A percentile compares a stretch with the other conserved stretches of the same genome.
Conservation (phyloP, 2,888 invertebrate species). For the Therioaphis trifolii region DNA sequence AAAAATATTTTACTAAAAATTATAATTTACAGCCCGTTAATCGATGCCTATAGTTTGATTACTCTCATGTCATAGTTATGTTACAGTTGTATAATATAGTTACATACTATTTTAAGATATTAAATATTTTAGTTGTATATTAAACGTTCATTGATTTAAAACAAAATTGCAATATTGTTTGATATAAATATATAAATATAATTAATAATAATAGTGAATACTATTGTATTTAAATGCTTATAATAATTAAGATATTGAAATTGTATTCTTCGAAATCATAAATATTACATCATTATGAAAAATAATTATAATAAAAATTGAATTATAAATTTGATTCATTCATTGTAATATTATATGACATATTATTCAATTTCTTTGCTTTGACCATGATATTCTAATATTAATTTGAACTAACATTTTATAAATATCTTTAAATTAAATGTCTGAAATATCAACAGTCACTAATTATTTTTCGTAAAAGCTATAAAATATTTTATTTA, state of each 20-base stretch:
- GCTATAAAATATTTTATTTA: not conserved
- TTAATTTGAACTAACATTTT: not conserved
- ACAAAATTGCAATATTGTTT: not conserved
- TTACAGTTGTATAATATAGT: too few relatives aligned
- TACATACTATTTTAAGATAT: too few relatives aligned
- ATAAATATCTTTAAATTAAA: too few relatives aligned
- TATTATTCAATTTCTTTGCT: not conserved
- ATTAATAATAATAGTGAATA: not conserved
- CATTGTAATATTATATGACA: not conserved
- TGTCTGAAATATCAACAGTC: not conserved
- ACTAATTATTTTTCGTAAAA: not conserved
- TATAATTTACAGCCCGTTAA: too few relatives aligned
- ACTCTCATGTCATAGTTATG: too few relatives aligned
- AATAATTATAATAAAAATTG: not conserved
- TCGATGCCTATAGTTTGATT: too few relatives aligned
- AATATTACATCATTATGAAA: not conserved
- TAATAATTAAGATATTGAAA: not conserved
- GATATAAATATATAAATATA: not conserved
- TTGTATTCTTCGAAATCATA: not conserved
- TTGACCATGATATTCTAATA: not conserved
- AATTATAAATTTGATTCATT: not conserved
- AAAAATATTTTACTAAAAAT: too few relatives aligned
- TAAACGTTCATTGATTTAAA: too few relatives aligned
- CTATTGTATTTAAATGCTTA: not conserved
- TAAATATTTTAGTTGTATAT: too few relatives aligned